Evolutionary conservation across 2,888 invertebrate genomes (phyloP), one percentile per base, ranked within the genome.

Genomic region (Melolontha melolontha): DNA sequence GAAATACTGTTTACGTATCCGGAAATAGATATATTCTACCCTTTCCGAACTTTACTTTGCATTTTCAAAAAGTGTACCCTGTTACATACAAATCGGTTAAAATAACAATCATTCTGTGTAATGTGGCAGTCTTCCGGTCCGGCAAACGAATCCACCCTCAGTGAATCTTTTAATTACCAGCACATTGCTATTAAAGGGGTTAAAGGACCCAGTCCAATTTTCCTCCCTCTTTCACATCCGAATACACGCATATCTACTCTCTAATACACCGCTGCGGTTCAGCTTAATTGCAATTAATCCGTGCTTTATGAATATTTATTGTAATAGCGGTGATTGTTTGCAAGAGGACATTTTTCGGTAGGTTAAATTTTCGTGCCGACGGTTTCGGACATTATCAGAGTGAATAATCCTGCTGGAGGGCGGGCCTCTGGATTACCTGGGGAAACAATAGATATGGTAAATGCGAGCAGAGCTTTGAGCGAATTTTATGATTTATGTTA

Each of bases 91-190:
- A 52, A 70, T 47, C 59, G 44, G 44, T 59, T 59, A 59, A 59
- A 59, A 59, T 59, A 59, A 59, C 47, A 59, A 51, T 52, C 27
- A 59, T 29, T 22, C 29, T 55, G 54, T 14, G 67, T 42, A 69
- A 69, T 67, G 67, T 71, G 69, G 59, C 67, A 54, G 51, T 71
- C 67, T 71, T 70, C 70, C 69, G 63, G 68, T 65, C 55, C 68
- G 67, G 62, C 63, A 51, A 67, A 62, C 69, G 67, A 41, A 29
- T 16, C 44, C 40, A 62, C 69, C 68, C 63, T 66, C 69, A 41
- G 72, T 71, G 71, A 71, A 73, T 73, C 75, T 75, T 75, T 75
- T 75, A 75, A 75, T 75, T 73, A 75, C 75, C 55, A 63, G 71
- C 57, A 65, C 51, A 59, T 59, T 50, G 51, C 66, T 54, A 66